These are phyloP conservation scores for Neoaliturus tenellus DNA, from an alignment of 2,888 invertebrate genomes.

Conservation along the genomic window DNA sequence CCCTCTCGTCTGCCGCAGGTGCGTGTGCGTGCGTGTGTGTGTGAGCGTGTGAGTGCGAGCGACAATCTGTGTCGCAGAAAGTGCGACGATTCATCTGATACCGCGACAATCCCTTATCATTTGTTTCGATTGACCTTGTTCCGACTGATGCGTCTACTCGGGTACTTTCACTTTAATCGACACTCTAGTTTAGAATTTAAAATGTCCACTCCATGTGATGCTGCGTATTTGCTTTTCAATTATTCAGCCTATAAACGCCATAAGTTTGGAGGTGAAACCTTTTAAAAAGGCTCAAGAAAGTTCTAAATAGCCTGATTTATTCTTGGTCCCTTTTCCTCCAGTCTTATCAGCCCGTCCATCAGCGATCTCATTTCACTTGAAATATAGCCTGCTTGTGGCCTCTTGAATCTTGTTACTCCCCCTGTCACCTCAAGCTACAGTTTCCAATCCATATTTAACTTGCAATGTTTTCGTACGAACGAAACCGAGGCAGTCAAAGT, in stretches of 20 bases:
- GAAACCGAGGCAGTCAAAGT: too few species aligned
- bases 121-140: conserved; percentile 30
- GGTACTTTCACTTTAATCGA: background rate
- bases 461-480: too few species aligned
- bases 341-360: background rate
- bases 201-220: too few species aligned
- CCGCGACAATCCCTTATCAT: conserved; percentile 10
- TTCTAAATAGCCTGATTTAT: background rate
- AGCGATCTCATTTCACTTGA: background rate
- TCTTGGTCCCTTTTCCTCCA: background rate
- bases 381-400: background rate
- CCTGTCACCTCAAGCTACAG: background rate
- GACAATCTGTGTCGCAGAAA: conserved; percentile 26
- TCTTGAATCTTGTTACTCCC: background rate
- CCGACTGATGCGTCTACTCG: background rate
- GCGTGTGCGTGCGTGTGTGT: conserved; percentile 10
- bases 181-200: background rate
- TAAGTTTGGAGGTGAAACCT: too few species aligned
- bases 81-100: conserved; percentile 12
- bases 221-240: too few species aligned
- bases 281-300: background rate
- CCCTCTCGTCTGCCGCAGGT: background rate
- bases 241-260: too few species aligned
- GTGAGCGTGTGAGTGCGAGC: background rate
- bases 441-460: background rate